These are phyloP conservation scores for Brachyopa scutellaris DNA, from an alignment of 2,888 invertebrate genomes.

Conservation along the genomic window DNA sequence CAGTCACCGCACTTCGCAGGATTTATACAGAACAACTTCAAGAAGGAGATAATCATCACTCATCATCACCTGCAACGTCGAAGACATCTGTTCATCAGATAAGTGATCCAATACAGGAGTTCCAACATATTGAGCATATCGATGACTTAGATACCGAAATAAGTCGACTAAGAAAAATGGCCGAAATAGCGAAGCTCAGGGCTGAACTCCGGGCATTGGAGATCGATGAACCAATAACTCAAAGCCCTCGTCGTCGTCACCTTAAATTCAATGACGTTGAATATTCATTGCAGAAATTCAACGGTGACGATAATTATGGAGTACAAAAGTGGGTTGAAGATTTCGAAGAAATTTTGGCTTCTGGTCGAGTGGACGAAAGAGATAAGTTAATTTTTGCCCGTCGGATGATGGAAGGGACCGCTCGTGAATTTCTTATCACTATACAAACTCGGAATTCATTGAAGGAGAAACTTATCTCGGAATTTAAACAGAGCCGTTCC, in stretches of 20 bases:
- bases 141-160: conserved; percentile 1
- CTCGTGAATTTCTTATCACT: background rate
- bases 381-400: conserved; percentile 11
- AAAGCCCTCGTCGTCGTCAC: background rate
- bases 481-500: conserved; percentile 9
- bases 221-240: background rate
- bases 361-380: conserved; percentile 9
- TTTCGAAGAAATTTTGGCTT: conserved; percentile 15
- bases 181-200: too few relatives aligned
- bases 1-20: background rate
- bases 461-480: background rate
- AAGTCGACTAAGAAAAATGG: background rate
- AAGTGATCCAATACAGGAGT: background rate
- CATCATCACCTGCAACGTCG: too few relatives aligned
- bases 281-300: conserved; percentile 18
- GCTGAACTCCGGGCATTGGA: background rate
- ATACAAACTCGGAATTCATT: conserved; percentile 9
- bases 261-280: conserved; percentile 5
- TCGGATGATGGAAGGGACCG: conserved; percentile 1
- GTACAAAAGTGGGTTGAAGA: conserved; percentile 11
- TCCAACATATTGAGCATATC: background rate
- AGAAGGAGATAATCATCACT: too few relatives aligned
- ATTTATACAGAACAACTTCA: background rate
- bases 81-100: too few relatives aligned
- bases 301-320: conserved; percentile 14